Percentiles rank a stretch among this genome's conserved stretches.
Conservation (phyloP, 2,888 invertebrate genomes). For the Oeneis ivallda region DNA sequence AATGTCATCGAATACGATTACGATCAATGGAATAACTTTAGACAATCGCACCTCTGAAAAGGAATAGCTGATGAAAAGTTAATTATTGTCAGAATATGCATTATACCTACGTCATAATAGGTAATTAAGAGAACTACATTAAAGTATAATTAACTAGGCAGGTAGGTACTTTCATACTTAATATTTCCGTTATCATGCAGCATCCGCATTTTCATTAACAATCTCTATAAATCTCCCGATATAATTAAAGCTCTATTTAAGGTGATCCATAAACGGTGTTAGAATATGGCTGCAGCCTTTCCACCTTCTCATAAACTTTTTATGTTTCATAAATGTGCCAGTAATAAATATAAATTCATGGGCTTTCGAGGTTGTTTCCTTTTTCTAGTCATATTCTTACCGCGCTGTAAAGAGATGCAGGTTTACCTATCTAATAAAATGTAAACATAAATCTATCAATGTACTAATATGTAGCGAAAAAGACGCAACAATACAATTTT, state of each 20-base stretch:
- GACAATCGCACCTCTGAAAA: no score
- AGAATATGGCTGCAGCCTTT: slow-evolving; percentile 67
- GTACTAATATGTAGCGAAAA: no score
- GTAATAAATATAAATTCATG: slow-evolving; percentile 78
- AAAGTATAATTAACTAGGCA: neutral
- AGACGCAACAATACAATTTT: no score
- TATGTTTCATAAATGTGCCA: slow-evolving; percentile 76
- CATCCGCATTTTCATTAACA: slow-evolving; percentile 53
- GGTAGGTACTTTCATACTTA: neutral
- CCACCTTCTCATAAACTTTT: slow-evolving; percentile 73
- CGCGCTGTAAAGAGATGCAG: slow-evolving; percentile 46
- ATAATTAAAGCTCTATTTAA: slow-evolving; percentile 69
- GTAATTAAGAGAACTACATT: no score
- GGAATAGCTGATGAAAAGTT: no score
- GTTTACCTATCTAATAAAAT: slow-evolving; percentile 51
- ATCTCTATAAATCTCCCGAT: slow-evolving; percentile 55
- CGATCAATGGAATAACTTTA: no score
- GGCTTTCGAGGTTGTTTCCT: slow-evolving; percentile 63
- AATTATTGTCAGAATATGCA: no score
- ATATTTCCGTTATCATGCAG: slow-evolving; percentile 10
- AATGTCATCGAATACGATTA: no score
- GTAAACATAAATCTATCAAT: slow-evolving; percentile 39
- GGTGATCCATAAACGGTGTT: slow-evolving; percentile 69
- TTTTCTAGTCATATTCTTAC: slow-evolving; percentile 57
- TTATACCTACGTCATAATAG: no score